Evolutionary conservation across 2,888 invertebrate genomes (phyloP), one percentile per base, ranked within the genome.

Genomic region (Pyrocoelia pectoralis): DNA sequence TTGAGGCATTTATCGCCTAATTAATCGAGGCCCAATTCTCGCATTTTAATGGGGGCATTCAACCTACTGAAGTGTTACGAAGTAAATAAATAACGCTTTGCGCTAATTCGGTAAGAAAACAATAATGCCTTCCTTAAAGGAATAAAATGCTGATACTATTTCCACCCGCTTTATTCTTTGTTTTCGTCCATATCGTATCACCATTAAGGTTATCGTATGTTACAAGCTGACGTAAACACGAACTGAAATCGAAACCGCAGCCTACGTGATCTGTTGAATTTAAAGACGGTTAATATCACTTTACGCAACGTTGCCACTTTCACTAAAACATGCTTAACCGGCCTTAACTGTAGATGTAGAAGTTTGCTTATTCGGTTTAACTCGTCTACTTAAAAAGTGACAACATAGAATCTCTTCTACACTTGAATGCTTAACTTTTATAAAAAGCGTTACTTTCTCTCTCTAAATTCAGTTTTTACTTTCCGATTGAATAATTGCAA

Each of bases 261-360:
- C 49, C 62, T 63, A 66, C 63, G 63, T 64, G 66, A 68, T 61
- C 61, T 54, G 33, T 15, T 17, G 54, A 50, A 56, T 56, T 56
- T 59, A 61, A 61, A 61, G 59, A 57, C 61, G 53, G 66, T 67
- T 67, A 68, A 67, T 67, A 70, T 70, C 68, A 61, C 29, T 65
- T 67, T 64, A 61, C 61, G 58, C 67, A 51, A 61, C 38, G 70
- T 70, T 70, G 68, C 67, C 69, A 51, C 14, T 57, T 68, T 53
- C n/a, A 41, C 18, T 28, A 33, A 14, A 15, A 28, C 46, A 24
- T 8, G 52, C 24, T 13, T 18, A 12, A 10, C 50, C 19, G 8
- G 10, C 5, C 10, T 17, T n/a, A n/a, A n/a, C n/a, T n/a, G n/a
- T n/a, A n/a, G n/a, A n/a, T n/a, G n/a, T 46, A 43, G 24, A 13